Evolutionary conservation across 1,140 invertebrate species (phyloP), one percentile per base, ranked within the genome.

Genomic region (Heliothis subflexa): DNA sequence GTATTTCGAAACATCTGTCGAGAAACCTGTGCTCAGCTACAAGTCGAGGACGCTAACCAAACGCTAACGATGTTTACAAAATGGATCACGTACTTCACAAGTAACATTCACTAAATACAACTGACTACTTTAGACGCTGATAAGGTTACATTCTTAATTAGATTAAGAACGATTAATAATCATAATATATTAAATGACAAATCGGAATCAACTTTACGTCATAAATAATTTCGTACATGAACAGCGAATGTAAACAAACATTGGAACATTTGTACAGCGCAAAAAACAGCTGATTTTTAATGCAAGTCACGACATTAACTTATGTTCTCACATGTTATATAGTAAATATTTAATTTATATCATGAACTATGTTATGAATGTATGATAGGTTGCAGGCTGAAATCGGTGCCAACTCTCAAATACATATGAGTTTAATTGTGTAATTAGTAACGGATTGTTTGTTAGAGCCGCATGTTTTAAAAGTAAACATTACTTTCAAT

Each of bases 41-140:
- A 13, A 73, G 55, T 59, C 73, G 81, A 87, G 78, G 74, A 84
- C 78, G 83, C 82, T 85, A 89, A 89, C 82, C 74, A 88, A 86
- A 85, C 85, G 70, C 83, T 87, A 88, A 88, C 85, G 84, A 92
- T 92, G 90, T 91, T 92, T 92, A 92, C 89, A 81, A 89, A 87
- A 90, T 89, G 86, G 90, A 91, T 92, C 91, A 92, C 88, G 91
- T 91, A 87, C 81, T 83, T 85, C 74, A 72, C 83, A 79, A 75
- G 47, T 52, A 52, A 64, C 59, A 52, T 52, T 64, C 55, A 61
- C 16, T 25, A 14, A 83, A 70, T 72, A 85, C 84, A 85, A 86
- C 75, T 82, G 75, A 88, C 84, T 64, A 80, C 16, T 61, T 45
- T n/a, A 45, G 13, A 18, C 54, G 66, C 14, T 62, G 73, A 80